Percentiles rank a stretch among this genome's conserved stretches.
These are phyloP conservation scores for Metopolophium dirhodum DNA, from an alignment of 1,140 invertebrate species.

Conservation along the genomic window DNA sequence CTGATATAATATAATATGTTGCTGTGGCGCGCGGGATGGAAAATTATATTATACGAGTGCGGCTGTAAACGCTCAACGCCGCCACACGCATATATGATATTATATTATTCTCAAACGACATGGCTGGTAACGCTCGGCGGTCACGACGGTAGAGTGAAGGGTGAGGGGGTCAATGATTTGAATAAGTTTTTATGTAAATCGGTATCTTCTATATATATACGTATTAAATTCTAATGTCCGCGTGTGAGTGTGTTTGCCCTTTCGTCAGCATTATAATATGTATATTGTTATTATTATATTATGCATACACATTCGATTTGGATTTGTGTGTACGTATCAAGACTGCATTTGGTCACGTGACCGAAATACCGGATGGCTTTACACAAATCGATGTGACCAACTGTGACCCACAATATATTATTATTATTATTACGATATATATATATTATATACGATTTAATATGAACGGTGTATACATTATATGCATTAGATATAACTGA, in stretches of 20 bases:
- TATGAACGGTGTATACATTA: neutral
- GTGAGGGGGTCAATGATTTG: neutral
- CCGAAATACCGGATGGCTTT: neutral
- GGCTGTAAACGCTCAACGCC: neutral
- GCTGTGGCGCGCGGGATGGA: neutral
- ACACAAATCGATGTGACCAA: slow-evolving; percentile 17
- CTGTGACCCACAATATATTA: neutral
- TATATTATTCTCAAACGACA: neutral
- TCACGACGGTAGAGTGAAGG: neutral
- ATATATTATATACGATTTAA: too few relatives aligned
- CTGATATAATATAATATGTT: neutral
- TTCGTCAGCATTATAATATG: neutral
- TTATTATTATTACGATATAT: neutral
- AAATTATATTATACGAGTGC: neutral
- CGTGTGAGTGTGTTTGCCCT: neutral
- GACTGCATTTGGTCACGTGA: slow-evolving; percentile 23
- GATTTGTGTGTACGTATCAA: neutral
- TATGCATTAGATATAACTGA: neutral
- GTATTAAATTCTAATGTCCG: neutral
- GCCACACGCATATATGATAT: neutral
- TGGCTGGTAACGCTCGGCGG: neutral
- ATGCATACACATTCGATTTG: neutral
- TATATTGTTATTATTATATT: neutral
- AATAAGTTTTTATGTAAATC: slow-evolving; percentile 23
- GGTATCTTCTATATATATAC: neutral